phyloP scores from a whole-genome alignment of 2,113 vertebrate genomes.

The Cranoglanis bouderius region DNA sequence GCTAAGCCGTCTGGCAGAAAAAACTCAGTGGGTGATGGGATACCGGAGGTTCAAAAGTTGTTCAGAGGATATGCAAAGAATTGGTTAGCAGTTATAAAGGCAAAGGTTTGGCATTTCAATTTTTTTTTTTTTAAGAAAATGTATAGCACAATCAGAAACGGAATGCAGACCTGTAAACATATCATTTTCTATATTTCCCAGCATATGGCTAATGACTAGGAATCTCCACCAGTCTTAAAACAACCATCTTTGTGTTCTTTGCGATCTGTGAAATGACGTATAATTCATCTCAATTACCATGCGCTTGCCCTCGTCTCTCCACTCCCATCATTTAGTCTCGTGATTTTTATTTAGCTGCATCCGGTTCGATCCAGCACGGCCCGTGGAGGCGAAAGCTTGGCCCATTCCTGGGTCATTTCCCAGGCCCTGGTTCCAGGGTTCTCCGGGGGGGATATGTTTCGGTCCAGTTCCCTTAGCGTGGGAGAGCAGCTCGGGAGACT shows the following conservation, averaged over 20 bases:
- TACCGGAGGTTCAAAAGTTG: neutral
- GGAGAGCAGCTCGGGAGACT: constrained; percentile 65
- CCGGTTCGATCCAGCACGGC: constrained; percentile 42
- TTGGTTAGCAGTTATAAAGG: neutral
- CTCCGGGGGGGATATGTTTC: constrained; percentile 60
- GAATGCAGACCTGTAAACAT: neutral
- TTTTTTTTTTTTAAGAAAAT: neutral
- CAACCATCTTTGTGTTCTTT: neutral
- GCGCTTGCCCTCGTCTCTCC: neutral
- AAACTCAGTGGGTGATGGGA: neutral
- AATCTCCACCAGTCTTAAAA: constrained; percentile 10
- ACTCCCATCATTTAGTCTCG: neutral
- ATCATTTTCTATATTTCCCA: neutral
- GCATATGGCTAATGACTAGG: constrained; percentile 4
- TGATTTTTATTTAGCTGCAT: constrained; percentile 15
- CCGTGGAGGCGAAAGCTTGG: constrained; percentile 40
- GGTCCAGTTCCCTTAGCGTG: constrained; percentile 68
- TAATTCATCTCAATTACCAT: constrained; percentile 15
- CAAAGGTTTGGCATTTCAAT: neutral
- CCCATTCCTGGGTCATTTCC: constrained; percentile 62
- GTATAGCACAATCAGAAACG: neutral
- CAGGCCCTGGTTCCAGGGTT: constrained; percentile 64
- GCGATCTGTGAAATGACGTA: constrained; percentile 13
- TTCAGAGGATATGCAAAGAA: neutral
- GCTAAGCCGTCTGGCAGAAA: neutral